Evolutionary conservation across 2,113 vertebrate species (phyloP).

Genomic region (Cebidichthys violaceus): DNA sequence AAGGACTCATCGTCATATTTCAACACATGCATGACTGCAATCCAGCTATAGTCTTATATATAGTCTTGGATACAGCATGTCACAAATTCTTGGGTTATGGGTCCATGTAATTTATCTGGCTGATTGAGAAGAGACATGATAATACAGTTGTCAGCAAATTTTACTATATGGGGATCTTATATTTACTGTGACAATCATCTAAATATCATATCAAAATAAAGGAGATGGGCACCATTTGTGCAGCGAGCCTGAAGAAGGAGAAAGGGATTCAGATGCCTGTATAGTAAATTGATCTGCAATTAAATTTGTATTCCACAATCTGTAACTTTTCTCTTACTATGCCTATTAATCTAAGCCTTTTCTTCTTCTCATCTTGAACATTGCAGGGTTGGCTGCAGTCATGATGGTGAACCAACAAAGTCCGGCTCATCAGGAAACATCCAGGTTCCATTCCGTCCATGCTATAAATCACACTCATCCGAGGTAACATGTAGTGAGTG

Average conservation of each 20-base stretch:
- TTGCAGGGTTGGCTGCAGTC: slow-evolving; percentile 31
- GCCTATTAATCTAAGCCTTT: not conserved
- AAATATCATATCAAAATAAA: not conserved
- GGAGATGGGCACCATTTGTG: not conserved
- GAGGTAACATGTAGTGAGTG: slow-evolving; percentile 9
- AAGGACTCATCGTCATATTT: not conserved
- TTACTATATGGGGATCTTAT: not conserved
- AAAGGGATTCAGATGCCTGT: not conserved
- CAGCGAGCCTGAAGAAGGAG: not conserved
- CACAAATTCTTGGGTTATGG: slow-evolving; percentile 1
- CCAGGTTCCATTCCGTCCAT: slow-evolving; percentile 32
- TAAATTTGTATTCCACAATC: not conserved
- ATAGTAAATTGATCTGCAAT: not conserved
- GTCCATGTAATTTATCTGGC: not conserved
- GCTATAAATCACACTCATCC: slow-evolving; percentile 72
- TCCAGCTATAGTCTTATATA: not conserved
- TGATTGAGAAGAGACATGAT: not conserved
- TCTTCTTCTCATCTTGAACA: not conserved
- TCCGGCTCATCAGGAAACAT: slow-evolving; percentile 60
- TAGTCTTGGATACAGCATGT: too few relatives aligned
- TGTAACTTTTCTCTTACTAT: not conserved
- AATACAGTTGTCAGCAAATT: not conserved
- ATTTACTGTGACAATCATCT: not conserved
- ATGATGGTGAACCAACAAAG: slow-evolving; percentile 67
- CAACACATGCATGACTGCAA: not conserved